phyloP scores from a whole-genome alignment of 2,888 invertebrate species.

The Timema cristinae region DNA sequence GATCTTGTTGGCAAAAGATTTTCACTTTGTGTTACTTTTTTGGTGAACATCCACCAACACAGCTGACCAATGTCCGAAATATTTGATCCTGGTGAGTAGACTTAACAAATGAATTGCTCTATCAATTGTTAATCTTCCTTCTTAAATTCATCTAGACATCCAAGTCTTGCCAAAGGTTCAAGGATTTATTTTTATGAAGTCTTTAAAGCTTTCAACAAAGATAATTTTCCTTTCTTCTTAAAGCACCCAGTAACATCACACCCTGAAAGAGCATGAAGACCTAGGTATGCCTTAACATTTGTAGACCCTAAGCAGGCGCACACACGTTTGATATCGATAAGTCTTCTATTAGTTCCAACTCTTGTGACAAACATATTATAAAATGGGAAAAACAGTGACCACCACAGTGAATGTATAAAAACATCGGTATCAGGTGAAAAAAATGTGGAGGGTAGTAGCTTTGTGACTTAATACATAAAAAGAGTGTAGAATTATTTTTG shows the following conservation, averaged over 20 bases:
- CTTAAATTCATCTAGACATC: background rate
- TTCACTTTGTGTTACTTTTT: background rate
- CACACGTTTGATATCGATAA: background rate
- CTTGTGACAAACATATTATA: constrained; percentile 19
- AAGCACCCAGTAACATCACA: background rate
- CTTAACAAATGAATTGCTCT: constrained; percentile 7
- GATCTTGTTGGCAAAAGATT: background rate
- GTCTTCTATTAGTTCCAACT: constrained; percentile 9
- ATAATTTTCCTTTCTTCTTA: constrained; percentile 9
- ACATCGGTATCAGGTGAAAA: constrained; percentile 17
- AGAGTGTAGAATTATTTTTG: constrained; percentile 6
- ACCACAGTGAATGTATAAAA: constrained; percentile 19
- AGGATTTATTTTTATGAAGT: background rate
- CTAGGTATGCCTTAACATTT: background rate
- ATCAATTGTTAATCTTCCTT: background rate
- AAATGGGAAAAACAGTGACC: constrained; percentile 17
- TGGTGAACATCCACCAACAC: constrained; percentile 3
- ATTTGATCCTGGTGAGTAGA: background rate
- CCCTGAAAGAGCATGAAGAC: background rate
- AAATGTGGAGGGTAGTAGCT: background rate
- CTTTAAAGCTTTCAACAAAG: background rate
- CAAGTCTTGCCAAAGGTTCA: background rate
- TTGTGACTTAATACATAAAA: background rate
- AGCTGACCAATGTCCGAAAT: background rate
- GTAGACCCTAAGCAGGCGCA: background rate